These are phyloP conservation scores for Sorex maritimensis DNA, from an alignment of 2,797 vertebrate species.

Conservation along the genomic window DNA sequence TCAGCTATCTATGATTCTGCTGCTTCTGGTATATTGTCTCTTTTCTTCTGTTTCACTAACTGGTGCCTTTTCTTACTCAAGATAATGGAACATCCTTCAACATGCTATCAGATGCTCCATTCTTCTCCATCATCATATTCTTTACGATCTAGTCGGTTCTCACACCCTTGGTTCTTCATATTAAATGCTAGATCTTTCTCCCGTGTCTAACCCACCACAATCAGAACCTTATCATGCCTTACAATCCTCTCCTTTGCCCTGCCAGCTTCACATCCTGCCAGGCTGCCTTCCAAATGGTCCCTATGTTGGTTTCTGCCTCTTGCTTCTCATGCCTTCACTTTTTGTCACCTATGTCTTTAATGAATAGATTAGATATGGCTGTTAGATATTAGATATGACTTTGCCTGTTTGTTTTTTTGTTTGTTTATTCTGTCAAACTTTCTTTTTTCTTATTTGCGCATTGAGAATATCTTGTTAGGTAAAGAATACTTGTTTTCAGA, in stretches of 20 bases:
- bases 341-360: background rate
- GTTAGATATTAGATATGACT: too few relatives aligned
- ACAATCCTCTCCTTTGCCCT: background rate
- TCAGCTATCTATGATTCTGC: background rate
- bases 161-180: background rate
- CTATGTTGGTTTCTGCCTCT: background rate
- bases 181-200: background rate
- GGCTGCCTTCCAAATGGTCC: background rate
- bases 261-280: background rate
- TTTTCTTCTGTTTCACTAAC: background rate
- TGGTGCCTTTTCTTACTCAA: constrained; percentile 3
- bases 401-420: background rate
- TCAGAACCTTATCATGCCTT: background rate
- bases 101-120: background rate
- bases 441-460: background rate
- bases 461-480: background rate
- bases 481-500: constrained; percentile 34
- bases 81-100: background rate
- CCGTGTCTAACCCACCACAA: background rate
- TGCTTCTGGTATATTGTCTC: background rate
- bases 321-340: background rate
- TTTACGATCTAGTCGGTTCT: background rate
- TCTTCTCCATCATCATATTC: background rate
- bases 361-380: background rate
- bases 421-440: background rate